Evolutionary conservation across 2,888 invertebrate genomes (phyloP).

Genomic region (Erynnis tages): DNA sequence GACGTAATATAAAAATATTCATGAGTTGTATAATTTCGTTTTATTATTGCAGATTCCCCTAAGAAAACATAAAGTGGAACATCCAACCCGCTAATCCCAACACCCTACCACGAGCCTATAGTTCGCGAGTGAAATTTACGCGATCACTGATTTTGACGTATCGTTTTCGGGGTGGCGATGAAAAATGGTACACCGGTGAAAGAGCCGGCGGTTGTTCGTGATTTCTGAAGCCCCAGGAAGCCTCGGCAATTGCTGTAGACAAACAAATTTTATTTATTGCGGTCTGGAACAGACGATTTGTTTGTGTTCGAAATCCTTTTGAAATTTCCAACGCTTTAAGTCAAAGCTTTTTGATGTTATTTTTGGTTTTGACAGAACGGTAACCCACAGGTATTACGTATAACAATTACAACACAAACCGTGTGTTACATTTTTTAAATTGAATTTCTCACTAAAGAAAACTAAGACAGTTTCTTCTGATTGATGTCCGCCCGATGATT

Average conservation of each 20-base stretch:
- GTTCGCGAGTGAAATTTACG: slow-evolving; percentile 60
- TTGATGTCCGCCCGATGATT: no score
- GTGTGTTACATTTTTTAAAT: no score
- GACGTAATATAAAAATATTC: no score
- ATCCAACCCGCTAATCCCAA: slow-evolving; percentile 23
- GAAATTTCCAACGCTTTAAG: slow-evolving; percentile 11
- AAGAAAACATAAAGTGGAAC: no score
- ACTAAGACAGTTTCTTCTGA: no score
- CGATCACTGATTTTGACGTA: slow-evolving; percentile 75
- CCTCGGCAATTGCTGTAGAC: slow-evolving; percentile 22
- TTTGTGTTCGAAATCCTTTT: slow-evolving; percentile 14
- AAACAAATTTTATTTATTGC: slow-evolving; percentile 28
- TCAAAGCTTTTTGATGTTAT: not conserved
- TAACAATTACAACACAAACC: no score
- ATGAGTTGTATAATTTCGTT: no score
- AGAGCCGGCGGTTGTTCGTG: slow-evolving; percentile 42
- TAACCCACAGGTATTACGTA: no score
- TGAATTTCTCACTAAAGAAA: no score
- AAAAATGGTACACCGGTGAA: slow-evolving; percentile 57
- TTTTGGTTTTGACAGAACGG: no score
- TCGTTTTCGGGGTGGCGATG: slow-evolving; percentile 59
- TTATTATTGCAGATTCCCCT: no score
- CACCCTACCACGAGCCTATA: slow-evolving; percentile 31
- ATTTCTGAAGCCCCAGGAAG: slow-evolving; percentile 41
- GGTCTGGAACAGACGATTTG: slow-evolving; percentile 19